Percentiles rank a stretch among this genome's conserved stretches.
These are phyloP conservation scores for Trichomalopsis sarcophagae DNA, from an alignment of 1,140 invertebrate genomes.

Conservation along the genomic window DNA sequence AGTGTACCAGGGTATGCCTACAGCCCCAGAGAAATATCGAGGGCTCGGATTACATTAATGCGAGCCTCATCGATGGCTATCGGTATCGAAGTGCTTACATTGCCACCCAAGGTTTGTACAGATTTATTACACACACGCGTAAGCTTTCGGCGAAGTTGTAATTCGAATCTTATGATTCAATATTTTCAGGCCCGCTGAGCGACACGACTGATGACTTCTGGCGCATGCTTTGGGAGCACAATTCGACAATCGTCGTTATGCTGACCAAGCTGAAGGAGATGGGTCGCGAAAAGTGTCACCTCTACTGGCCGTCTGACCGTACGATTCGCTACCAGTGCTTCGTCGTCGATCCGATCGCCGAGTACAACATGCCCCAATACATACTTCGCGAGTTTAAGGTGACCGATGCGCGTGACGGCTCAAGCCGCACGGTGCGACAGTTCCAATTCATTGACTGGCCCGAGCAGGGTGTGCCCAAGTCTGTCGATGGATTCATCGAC, in stretches of 20 bases:
- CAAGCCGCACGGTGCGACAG: constrained; percentile 96
- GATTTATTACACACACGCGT: no score
- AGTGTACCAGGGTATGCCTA: constrained; percentile 95
- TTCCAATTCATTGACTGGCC: constrained; percentile 99
- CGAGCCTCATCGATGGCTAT: constrained; percentile 97
- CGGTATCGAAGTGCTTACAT: constrained; percentile 95
- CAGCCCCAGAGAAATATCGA: constrained; percentile 93
- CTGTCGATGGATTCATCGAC: constrained; percentile 98
- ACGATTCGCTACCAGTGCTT: constrained; percentile 97
- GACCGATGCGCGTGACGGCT: constrained; percentile 94
- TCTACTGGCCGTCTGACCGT: constrained; percentile 99
- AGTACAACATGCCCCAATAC: constrained; percentile 99
- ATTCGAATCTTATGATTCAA: neutral
- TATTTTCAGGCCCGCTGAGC: constrained; percentile 82
- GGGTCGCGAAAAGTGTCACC: constrained; percentile 98
- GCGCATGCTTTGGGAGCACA: constrained; percentile 99
- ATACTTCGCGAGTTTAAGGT: constrained; percentile 99
- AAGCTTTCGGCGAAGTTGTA: neutral
- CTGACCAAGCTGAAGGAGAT: constrained; percentile 98
- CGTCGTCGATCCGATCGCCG: constrained; percentile 98
- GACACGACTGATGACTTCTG: constrained; percentile 99
- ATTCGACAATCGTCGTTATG: constrained; percentile 99
- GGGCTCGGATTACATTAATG: constrained; percentile 99
- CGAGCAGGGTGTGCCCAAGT: constrained; percentile 97
- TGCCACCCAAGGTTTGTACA: constrained; percentile 88